Conservation (phyloP, 1,140 invertebrate genomes). For the Helicoverpa zea region DNA sequence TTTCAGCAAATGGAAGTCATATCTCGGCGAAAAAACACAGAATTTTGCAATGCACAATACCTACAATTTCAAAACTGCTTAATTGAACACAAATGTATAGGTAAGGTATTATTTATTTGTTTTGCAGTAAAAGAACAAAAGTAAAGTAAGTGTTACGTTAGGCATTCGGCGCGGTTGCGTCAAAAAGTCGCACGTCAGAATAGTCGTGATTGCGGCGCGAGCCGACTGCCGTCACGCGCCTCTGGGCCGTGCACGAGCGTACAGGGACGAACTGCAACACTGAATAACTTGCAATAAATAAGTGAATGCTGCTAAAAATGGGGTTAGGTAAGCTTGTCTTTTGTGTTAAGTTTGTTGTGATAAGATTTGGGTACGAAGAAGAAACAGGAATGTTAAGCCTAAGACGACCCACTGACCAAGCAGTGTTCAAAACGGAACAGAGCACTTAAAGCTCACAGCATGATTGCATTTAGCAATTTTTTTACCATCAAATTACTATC, state of each 20-base stretch:
- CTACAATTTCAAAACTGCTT: slow-evolving; percentile 6
- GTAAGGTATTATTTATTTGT: slow-evolving; percentile 7
- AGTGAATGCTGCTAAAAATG: background rate
- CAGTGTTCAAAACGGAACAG: no score
- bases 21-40: background rate
- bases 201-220: slow-evolving; percentile 77
- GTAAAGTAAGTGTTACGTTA: slow-evolving; percentile 56
- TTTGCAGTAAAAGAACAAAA: slow-evolving; percentile 53
- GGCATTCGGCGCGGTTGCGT: slow-evolving; percentile 65
- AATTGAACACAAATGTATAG: slow-evolving; percentile 2
- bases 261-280: slow-evolving; percentile 62
- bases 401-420: no score
- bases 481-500: no score
- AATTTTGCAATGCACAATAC: background rate
- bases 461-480: no score
- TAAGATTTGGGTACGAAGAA: no score
- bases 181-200: slow-evolving; percentile 72
- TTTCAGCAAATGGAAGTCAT: background rate
- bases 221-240: slow-evolving; percentile 77
- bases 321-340: no score
- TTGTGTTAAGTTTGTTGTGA: no score
- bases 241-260: slow-evolving; percentile 76
- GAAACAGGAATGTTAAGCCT: no score
- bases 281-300: background rate
- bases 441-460: no score